Evolutionary conservation across 2,797 vertebrate genomes (phyloP).

Genomic region (Dromococcyx pavoninus): DNA sequence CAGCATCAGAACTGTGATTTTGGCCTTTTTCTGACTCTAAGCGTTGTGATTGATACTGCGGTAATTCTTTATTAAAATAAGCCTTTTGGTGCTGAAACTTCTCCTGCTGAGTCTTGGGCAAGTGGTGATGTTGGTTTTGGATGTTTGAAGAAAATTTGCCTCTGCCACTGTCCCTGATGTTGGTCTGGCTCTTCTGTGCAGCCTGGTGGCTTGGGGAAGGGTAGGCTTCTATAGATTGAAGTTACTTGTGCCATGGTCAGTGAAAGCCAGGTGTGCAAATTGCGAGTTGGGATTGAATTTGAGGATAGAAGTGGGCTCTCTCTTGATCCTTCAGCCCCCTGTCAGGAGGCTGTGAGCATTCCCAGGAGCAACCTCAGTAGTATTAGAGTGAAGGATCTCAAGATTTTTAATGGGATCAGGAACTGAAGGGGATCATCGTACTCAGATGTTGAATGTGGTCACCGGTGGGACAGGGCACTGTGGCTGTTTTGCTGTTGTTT

Average conservation of each 20-base stretch:
- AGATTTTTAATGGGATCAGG: constrained; percentile 22
- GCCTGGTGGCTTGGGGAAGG: neutral
- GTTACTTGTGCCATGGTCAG: neutral
- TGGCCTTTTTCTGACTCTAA: neutral
- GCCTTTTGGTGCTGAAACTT: neutral
- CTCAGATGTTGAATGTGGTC: neutral
- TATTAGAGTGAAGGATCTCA: neutral
- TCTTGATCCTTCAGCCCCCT: neutral
- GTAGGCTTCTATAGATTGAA: neutral
- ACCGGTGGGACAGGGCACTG: neutral
- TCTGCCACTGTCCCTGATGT: neutral
- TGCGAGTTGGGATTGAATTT: accelerated
- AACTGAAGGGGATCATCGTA: neutral
- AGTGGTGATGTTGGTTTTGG: neutral
- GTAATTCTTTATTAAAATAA: neutral
- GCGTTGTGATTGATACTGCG: neutral
- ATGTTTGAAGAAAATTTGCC: neutral
- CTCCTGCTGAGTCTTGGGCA: neutral
- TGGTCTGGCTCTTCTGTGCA: neutral
- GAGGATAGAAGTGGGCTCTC: neutral
- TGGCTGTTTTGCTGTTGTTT: neutral
- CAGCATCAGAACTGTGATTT: neutral
- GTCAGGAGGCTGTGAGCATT: neutral
- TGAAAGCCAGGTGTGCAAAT: neutral
- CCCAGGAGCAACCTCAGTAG: neutral